Percentiles rank a stretch among this genome's conserved stretches.
These are phyloP conservation scores for Tubulanus polymorphus DNA, from an alignment of 2,888 invertebrate species.

Conservation along the genomic window DNA sequence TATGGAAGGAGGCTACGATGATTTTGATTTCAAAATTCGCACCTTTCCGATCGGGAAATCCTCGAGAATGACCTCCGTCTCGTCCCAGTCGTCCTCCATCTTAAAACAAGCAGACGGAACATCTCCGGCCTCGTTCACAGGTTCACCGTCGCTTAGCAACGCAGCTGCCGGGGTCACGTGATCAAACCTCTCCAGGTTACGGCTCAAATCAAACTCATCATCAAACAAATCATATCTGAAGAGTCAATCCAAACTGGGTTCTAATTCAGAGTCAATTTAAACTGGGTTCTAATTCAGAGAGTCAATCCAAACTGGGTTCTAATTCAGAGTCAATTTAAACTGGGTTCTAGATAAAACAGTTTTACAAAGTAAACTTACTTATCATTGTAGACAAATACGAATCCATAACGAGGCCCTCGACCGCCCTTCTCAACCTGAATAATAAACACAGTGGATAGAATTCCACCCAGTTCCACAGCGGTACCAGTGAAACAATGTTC, in stretches of 20 bases:
- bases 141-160: constrained; percentile 32
- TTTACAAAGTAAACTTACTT: constrained; percentile 22
- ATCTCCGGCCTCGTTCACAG: constrained; percentile 25
- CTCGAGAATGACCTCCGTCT: constrained; percentile 40
- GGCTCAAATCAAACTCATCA: constrained; percentile 31
- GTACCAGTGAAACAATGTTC: background rate
- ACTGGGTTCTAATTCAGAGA: constrained; percentile 2
- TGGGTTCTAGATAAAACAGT: constrained; percentile 1
- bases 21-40: background rate
- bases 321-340: no score
- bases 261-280: no score
- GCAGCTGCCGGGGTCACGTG: no score
- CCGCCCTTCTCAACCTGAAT: constrained; percentile 37
- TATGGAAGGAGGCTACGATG: no score
- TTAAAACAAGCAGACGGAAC: constrained; percentile 46
- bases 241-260: background rate
- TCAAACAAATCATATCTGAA: constrained; percentile 16
- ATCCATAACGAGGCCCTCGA: constrained; percentile 39
- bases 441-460: no score
- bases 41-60: constrained; percentile 47
- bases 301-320: background rate
- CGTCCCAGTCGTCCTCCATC: constrained; percentile 49
- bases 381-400: constrained; percentile 46
- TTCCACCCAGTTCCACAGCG: no score
- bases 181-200: constrained; percentile 33